Evolutionary conservation across 2,113 vertebrate species (phyloP).

Genomic region (Hippopotamus amphibius): DNA sequence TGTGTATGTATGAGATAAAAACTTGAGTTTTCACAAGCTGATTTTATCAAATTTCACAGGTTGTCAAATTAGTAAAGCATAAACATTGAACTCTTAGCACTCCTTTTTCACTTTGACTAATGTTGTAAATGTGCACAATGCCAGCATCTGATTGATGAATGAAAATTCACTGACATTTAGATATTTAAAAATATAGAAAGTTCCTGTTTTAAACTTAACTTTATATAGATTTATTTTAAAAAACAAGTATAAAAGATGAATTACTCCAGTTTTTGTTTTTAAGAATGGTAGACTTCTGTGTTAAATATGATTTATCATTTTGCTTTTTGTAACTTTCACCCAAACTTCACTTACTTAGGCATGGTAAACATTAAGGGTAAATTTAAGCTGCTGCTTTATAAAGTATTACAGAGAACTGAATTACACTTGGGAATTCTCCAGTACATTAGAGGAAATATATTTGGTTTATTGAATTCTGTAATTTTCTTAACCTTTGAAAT

Average conservation of each 20-base stretch:
- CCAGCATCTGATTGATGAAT: neutral
- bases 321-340: slow-evolving; percentile 2
- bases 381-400: slow-evolving; percentile 10
- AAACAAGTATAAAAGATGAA: neutral
- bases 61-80: slow-evolving; percentile 32
- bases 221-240: slow-evolving; percentile 16
- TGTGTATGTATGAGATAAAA: neutral
- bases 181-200: neutral
- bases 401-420: neutral
- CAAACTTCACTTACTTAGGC: neutral
- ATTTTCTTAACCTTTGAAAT: slow-evolving; percentile 45
- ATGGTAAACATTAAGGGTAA: slow-evolving; percentile 40
- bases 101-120: slow-evolving; percentile 6
- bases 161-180: neutral
- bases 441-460: neutral
- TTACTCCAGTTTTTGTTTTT: neutral
- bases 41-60: neutral
- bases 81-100: neutral
- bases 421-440: slow-evolving; percentile 10
- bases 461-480: neutral
- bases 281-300: neutral
- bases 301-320: neutral
- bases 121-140: neutral
- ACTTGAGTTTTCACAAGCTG: neutral
- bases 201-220: neutral